Evolutionary conservation across 23 tunicate genomes (phyloP).

Genomic region (Halocynthia roretzi): DNA sequence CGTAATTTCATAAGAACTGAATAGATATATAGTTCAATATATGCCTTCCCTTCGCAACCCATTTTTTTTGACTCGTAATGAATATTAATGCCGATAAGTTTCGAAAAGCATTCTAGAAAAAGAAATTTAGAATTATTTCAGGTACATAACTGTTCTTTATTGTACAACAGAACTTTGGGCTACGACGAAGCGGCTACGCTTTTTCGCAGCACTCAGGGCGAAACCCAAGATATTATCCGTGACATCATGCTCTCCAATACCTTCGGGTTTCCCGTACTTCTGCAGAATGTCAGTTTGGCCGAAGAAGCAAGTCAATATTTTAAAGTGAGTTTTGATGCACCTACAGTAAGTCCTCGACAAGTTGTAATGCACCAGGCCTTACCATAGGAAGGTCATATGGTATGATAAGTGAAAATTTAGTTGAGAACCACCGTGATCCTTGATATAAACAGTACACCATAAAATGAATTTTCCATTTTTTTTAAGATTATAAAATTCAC

Average conservation of each 20-base stretch:
- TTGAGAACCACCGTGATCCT: too few relatives aligned
- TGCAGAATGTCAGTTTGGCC: conserved; percentile 52
- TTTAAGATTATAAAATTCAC: conserved; percentile 52
- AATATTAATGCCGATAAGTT: too few relatives aligned
- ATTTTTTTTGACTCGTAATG: too few relatives aligned
- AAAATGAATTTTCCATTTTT: neutral
- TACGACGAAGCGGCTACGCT: conserved; percentile 38
- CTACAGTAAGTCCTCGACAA: neutral
- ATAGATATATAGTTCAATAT: too few relatives aligned
- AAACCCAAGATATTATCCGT: neutral
- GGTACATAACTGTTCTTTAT: neutral
- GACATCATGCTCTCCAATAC: conserved; percentile 49
- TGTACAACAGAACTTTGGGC: conserved; percentile 38
- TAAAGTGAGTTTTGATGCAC: conserved; percentile 21
- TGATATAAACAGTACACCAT: too few relatives aligned
- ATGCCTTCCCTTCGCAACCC: too few relatives aligned
- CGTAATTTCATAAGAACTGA: too few relatives aligned
- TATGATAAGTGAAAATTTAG: too few relatives aligned
- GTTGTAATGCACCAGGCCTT: neutral
- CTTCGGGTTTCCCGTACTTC: conserved; percentile 60
- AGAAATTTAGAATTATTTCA: too few relatives aligned
- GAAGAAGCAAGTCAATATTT: conserved; percentile 33
- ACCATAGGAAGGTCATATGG: too few relatives aligned
- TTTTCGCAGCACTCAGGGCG: conserved; percentile 15
- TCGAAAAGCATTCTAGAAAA: too few relatives aligned